Base-by-base conservation (phyloP, 2,888 invertebrate species). In the Theodoxus fluviatilis region DNA sequence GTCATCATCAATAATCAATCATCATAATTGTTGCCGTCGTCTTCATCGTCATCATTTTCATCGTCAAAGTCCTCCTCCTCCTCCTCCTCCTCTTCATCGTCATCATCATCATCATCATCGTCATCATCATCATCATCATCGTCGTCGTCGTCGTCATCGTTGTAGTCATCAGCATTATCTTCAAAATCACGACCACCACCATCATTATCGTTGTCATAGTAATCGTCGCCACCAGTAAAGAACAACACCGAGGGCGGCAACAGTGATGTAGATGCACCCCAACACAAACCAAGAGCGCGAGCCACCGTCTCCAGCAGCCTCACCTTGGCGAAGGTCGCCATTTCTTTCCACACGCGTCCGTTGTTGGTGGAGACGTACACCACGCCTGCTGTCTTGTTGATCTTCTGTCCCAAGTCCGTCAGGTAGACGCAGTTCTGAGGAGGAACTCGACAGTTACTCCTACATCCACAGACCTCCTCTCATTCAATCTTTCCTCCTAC, bases 321-420 rank as follows among this genome's bases (percentile, higher is more conserved):
- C 65, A 74, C 81, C 68, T 78, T 75, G 4, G 84, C 81, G 78
- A 86, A 86, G 0, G 83, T 81, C 35, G 78, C 74, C 1, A 86
- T 79, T 33, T 83, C 78, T 12, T 75, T 72, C 84, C 84, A 86
- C 0, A 76, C 77, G 25, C 73, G 68, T 18, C 81, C 80, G 68
- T 81, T 83, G 73, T 84, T 80, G 33, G 78, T 80, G 1, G 84
- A 86, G 7, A 86, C 84, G 71, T 85, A 86, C 1, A 86, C 84
- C 1, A 81, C 79, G 2, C 83, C 81, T 9, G 76, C 72, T 15
- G 79, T 78, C 64, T 81, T 80, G 18, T 82, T 82, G 43, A 86
- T 84, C 67, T 80, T 80, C 76, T 86, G 80, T 2, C 86, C 86
- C 25, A 86, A 75, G 49, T 85, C 85, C 4, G 86, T 86, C 75